These are phyloP conservation scores for Aphidius gifuensis DNA, from an alignment of 1,140 invertebrate species.

Conservation along the genomic window DNA sequence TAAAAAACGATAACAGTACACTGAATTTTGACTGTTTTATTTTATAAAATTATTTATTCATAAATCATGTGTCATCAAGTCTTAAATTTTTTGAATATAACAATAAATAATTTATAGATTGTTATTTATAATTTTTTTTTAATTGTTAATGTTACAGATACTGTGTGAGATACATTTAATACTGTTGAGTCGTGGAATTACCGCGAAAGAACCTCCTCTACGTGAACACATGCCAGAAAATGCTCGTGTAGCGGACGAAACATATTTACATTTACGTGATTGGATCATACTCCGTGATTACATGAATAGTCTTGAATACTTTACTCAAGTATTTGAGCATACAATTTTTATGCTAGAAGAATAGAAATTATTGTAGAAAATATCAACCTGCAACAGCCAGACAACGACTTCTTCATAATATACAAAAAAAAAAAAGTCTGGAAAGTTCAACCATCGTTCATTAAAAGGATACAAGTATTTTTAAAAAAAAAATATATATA, in stretches of 20 bases:
- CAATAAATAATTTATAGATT: neutral
- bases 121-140: conserved; percentile 6
- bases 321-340: conserved; percentile 58
- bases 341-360: conserved; percentile 39
- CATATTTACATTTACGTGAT: conserved; percentile 59
- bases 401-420: conserved; percentile 28
- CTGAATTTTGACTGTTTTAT: no score
- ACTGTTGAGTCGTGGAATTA: conserved; percentile 57
- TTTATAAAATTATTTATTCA: no score
- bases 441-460: neutral
- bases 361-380: conserved; percentile 41
- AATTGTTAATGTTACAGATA: conserved; percentile 42
- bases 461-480: no score
- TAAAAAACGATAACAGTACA: no score
- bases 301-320: conserved; percentile 62
- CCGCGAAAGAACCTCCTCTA: conserved; percentile 51
- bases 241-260: conserved; percentile 47
- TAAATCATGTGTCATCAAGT: no score
- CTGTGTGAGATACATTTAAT: conserved; percentile 60
- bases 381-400: conserved; percentile 20
- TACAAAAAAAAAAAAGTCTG: neutral
- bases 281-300: conserved; percentile 68
- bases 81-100: neutral
- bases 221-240: conserved; percentile 60
- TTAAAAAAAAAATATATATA: no score